Evolutionary conservation across 2,113 vertebrate species (phyloP).

Genomic region (Aegithalos caudatus): DNA sequence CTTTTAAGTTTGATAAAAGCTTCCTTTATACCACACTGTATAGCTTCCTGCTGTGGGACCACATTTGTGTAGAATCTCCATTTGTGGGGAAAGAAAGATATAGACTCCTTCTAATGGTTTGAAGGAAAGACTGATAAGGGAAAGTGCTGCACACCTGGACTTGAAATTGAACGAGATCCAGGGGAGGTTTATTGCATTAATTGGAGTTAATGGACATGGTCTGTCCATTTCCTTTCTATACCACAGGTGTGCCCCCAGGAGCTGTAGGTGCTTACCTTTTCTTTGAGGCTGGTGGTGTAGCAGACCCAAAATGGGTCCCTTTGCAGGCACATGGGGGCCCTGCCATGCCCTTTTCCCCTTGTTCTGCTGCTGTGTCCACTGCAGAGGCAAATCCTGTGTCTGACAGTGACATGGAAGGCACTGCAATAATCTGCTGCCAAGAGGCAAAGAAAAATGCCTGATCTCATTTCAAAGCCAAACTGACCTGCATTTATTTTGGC

Average conservation of each 20-base stretch:
- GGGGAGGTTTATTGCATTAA: neutral
- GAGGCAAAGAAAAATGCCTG: neutral
- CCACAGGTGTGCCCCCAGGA: neutral
- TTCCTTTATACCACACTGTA: conserved; percentile 15
- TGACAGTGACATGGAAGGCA: neutral
- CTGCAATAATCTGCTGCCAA: neutral
- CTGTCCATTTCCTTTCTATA: neutral
- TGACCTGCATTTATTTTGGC: neutral
- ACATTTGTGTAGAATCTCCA: conserved; percentile 43
- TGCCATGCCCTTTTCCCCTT: neutral
- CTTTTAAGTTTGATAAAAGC: conserved; percentile 48
- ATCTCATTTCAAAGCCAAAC: neutral
- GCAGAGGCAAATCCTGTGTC: neutral
- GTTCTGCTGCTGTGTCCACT: neutral
- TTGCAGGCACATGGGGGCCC: neutral
- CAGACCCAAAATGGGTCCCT: neutral
- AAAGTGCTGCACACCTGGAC: neutral
- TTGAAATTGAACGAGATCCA: neutral
- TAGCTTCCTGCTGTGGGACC: conserved; percentile 31
- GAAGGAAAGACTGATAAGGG: neutral
- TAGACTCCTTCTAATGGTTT: neutral
- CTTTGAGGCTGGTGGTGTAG: neutral
- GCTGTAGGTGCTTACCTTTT: neutral
- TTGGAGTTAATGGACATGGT: neutral
- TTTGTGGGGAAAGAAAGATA: conserved; percentile 17